Conservation (phyloP, 2,113 vertebrate genomes). For the Silurus glanis region DNA sequence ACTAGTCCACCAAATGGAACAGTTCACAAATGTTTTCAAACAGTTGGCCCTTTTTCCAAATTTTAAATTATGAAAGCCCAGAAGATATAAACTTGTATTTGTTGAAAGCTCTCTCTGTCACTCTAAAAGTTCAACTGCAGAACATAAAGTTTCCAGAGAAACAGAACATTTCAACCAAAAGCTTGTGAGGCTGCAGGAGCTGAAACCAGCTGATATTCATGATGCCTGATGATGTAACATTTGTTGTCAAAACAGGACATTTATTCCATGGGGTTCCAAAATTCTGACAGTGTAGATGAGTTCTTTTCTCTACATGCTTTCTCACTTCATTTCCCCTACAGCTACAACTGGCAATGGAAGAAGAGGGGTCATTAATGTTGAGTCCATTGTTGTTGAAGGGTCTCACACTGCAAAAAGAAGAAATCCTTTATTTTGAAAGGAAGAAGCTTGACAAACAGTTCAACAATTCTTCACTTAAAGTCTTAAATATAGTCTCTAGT, state of each 20-base stretch:
- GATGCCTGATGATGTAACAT: neutral
- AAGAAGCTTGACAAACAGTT: neutral
- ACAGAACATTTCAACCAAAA: neutral
- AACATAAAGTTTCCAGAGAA: neutral
- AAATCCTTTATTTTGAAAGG: neutral
- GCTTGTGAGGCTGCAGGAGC: neutral
- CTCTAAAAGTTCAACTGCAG: neutral
- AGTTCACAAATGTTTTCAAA: neutral
- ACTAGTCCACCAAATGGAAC: neutral
- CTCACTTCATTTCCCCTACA: neutral
- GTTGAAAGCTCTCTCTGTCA: neutral
- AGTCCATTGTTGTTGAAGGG: neutral
- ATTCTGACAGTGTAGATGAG: constrained; percentile 6
- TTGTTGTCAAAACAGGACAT: constrained; percentile 1
- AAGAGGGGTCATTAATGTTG: neutral
- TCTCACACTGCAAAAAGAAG: neutral
- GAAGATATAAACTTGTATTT: neutral
- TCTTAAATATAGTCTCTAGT: too few relatives aligned
- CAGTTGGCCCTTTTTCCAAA: neutral
- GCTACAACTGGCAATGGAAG: neutral
- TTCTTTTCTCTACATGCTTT: neutral
- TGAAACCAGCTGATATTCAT: neutral
- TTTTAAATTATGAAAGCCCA: neutral
- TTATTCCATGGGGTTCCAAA: constrained; percentile 10
- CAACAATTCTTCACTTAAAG: neutral